Evolutionary conservation across 2,888 invertebrate genomes (phyloP), one percentile per base, ranked within the genome.

Genomic region (Oscheius sp.): DNA sequence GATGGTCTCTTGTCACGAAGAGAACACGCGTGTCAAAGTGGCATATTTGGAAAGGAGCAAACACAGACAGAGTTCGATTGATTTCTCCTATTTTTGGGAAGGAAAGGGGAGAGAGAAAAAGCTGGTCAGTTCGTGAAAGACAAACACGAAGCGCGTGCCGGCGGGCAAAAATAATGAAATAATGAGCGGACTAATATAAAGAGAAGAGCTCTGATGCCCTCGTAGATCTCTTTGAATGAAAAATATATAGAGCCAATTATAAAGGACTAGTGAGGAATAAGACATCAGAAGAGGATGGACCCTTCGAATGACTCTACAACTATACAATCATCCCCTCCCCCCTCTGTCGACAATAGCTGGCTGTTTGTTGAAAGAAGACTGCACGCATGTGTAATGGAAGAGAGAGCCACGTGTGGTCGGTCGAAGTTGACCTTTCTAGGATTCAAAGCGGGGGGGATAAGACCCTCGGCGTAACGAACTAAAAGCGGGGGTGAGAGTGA

Each of bases 131-230:
- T n/a, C 33, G 33, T 33, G n/a, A 36, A 54, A 33, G 33, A 54
- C 54, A 54, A 54, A 54, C 54, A 54, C 20, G 36, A 26, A 8
- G 50, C 28, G 24, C 22, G 32, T 6, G 33, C 54, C 54, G n/a
- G 32, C n/a, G 54, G 33, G 33, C 54, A 54, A 54, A 36, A 54
- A 54, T 54, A 54, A 54, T 33, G 54, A 54, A 54, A 54, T 54
- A 54, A 54, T 54, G 54, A 54, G 54, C 32, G 33, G 17, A 50
- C 28, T 47, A 47, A 47, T 47, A 47, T 3, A 5, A 26, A 36
- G 14, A 36, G 36, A 36, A 12, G 47, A 24, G 47, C 47, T 47
- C 24, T 47, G 47, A 24, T 24, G n/a, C n/a, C n/a, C n/a, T n/a
- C n/a, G n/a, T n/a, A n/a, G n/a, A n/a, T n/a, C n/a, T n/a, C n/a